Conservation (phyloP, 1,140 invertebrate species). For the Cydia amplana region DNA sequence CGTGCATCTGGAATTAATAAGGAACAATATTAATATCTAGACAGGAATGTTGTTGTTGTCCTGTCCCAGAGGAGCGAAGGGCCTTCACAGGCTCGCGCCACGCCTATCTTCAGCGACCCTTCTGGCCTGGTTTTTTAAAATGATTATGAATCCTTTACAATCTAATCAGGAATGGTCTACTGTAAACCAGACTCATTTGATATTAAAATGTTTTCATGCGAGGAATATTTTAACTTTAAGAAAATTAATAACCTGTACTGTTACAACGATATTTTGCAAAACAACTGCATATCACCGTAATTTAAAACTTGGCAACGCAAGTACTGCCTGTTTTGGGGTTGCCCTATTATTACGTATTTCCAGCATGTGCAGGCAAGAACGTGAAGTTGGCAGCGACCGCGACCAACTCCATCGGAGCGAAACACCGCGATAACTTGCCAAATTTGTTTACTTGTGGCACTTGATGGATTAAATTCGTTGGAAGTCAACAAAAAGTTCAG, state of each 20-base stretch:
- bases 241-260: too few species aligned
- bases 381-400: slow-evolving; percentile 17
- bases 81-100: too few species aligned
- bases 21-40: too few species aligned
- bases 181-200: too few species aligned
- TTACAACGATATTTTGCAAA: not conserved
- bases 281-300: not conserved
- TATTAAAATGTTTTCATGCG: too few species aligned
- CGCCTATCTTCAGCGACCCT: too few species aligned
- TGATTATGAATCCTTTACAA: too few species aligned
- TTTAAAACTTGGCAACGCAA: not conserved
- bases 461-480: not conserved
- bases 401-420: not conserved
- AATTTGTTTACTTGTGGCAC: not conserved
- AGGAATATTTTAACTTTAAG: too few species aligned
- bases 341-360: slow-evolving; percentile 7
- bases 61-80: too few species aligned
- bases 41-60: too few species aligned
- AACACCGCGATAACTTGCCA: not conserved
- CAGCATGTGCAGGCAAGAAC: slow-evolving; percentile 1
- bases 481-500: not conserved
- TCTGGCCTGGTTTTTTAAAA: too few species aligned
- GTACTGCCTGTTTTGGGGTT: not conserved
- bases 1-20: slow-evolving; percentile 87
- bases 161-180: too few species aligned